Evolutionary conservation across 2,113 vertebrate species (phyloP).

Genomic region (Canis aureus): DNA sequence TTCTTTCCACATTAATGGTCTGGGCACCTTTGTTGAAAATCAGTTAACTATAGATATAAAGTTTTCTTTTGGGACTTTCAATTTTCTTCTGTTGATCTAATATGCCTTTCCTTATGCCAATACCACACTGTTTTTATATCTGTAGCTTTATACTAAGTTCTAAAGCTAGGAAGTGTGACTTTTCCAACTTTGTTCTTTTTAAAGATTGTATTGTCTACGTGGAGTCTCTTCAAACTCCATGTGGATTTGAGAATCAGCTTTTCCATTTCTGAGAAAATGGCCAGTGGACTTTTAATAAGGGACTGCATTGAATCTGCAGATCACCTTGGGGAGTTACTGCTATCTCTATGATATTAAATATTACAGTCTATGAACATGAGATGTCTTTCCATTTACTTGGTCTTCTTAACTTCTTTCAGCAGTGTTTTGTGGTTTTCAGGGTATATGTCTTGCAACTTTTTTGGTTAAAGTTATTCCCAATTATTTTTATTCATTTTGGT

Average conservation of each 20-base stretch:
- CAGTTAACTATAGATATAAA: not conserved
- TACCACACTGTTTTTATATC: not conserved
- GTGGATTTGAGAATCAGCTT: conserved; percentile 13
- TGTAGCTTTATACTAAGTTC: not conserved
- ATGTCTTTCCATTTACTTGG: not conserved
- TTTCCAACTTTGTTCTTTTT: conserved; percentile 21
- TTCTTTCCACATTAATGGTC: not conserved
- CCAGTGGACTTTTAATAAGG: not conserved
- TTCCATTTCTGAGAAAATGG: conserved; percentile 31
- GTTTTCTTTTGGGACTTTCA: not conserved
- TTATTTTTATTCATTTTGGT: conserved; percentile 49
- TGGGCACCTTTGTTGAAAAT: not conserved
- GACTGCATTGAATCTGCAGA: not conserved
- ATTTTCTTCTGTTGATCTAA: not conserved
- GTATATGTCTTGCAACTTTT: not conserved
- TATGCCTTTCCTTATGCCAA: not conserved
- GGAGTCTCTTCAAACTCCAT: not conserved
- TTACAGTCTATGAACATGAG: not conserved
- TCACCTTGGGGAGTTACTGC: not conserved
- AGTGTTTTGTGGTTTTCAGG: not conserved
- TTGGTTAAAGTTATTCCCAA: conserved; percentile 26
- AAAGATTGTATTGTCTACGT: conserved; percentile 2
- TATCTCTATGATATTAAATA: not conserved
- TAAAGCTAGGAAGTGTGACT: not conserved
- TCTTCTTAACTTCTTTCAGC: not conserved